Conservation (phyloP, 30 jellyfish, hydroid and myxozoan species). For the Aurelia sp. region DNA sequence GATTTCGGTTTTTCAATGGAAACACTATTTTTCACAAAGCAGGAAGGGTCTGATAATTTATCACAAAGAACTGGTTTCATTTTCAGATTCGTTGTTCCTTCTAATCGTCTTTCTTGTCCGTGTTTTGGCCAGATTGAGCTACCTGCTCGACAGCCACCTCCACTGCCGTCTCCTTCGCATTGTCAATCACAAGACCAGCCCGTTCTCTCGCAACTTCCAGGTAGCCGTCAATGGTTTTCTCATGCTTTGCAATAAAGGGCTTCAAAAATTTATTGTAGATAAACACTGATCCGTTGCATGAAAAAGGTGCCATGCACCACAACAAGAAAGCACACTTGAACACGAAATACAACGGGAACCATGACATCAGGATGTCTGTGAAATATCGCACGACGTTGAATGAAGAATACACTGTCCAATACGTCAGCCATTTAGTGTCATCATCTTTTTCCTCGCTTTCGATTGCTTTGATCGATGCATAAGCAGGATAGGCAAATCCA, state of each 20-base stretch:
- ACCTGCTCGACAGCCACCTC: conserved; percentile 5
- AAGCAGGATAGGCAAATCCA: conserved; percentile 84
- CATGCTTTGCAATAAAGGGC: conserved; percentile 79
- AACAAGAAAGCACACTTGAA: conserved; percentile 76
- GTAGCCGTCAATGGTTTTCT: conserved; percentile 65
- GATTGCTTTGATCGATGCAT: conserved; percentile 87
- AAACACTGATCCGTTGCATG: conserved; percentile 83
- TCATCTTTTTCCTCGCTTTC: conserved; percentile 77
- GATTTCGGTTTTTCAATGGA: too few species aligned
- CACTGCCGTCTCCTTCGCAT: conserved; percentile 47
- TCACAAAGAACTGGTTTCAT: too few species aligned
- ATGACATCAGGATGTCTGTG: conserved; percentile 76
- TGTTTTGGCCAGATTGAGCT: neutral
- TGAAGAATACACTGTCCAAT: conserved; percentile 84
- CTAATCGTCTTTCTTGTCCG: neutral
- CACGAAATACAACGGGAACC: conserved; percentile 80
- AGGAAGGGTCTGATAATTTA: too few species aligned
- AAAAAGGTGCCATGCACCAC: conserved; percentile 94
- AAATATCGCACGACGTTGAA: conserved; percentile 66
- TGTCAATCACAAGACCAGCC: conserved; percentile 43
- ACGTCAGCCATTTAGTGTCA: conserved; percentile 88
- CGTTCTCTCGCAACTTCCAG: conserved; percentile 61
- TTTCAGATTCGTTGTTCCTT: too few species aligned
- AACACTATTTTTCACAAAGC: too few species aligned
- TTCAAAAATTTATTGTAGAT: conserved; percentile 66